Evolutionary conservation across 2,797 vertebrate genomes (phyloP).

Genomic region (Poecilia wingei): DNA sequence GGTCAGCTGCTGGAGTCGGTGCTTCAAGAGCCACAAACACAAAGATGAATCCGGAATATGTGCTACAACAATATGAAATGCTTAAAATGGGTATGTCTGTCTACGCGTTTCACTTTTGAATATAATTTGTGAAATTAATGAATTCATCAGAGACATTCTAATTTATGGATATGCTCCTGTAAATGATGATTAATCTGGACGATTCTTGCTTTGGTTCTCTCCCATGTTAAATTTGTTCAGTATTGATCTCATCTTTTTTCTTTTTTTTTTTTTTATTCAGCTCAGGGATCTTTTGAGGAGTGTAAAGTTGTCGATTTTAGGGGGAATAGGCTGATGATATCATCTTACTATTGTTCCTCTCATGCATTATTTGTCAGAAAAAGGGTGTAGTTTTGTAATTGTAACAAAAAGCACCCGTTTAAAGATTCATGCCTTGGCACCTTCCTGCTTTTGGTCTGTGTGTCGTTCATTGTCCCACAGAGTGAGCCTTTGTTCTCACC

Average conservation of each 20-base stretch:
- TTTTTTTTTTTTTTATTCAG: constrained; percentile 1
- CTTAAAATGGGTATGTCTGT: not conserved
- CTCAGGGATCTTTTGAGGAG: constrained; percentile 19
- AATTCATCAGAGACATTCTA: not conserved
- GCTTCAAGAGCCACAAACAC: not conserved
- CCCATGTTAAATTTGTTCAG: not conserved
- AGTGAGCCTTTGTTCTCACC: constrained; percentile 69
- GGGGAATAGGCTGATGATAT: constrained; percentile 22
- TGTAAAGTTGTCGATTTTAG: constrained; percentile 26
- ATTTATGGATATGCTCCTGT: not conserved
- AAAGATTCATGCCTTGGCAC: constrained; percentile 78
- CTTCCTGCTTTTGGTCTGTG: constrained; percentile 63
- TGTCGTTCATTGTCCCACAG: constrained; percentile 65
- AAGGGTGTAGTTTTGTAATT: constrained; percentile 65
- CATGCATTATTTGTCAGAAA: constrained; percentile 69
- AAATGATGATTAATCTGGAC: not conserved
- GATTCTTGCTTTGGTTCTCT: not conserved
- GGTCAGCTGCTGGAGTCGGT: not conserved
- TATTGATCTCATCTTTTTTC: constrained; percentile 1
- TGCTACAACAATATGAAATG: not conserved
- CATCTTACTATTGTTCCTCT: constrained; percentile 49
- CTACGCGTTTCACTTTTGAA: not conserved
- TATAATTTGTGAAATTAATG: not conserved
- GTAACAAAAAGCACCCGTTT: constrained; percentile 76
- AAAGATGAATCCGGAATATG: not conserved